Base-by-base conservation (phyloP, 2,888 invertebrate species). In the Crematogaster levior region DNA sequence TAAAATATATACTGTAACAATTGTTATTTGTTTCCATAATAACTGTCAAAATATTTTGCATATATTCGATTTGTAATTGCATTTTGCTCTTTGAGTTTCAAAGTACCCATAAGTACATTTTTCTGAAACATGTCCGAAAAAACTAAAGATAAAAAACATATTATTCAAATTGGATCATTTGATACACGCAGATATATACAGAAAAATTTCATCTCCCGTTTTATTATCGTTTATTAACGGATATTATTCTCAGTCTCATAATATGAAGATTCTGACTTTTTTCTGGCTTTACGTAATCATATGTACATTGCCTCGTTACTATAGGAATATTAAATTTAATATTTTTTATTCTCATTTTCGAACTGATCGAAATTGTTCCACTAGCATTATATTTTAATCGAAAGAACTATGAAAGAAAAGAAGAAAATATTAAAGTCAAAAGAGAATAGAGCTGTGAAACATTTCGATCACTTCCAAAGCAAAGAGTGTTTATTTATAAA, bases 221-320 rank as follows among this genome's bases (percentile, higher is more conserved):
- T 75, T 37, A 66, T 66, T 6, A 43, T 56, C 24, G 37, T n/a
- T n/a, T n/a, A n/a, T 48, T 46, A n/a, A 84, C 63, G 68, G 24
- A 72, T 65, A 65, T 79, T 81, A 66, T 84, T 61, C 34, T 61
- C 51, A 56, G 9, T 37, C 34, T 74, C 61, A 37, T 24, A 27
- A 46, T 61, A 74, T 61, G 79, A 86, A 46, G 46, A 60, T 48
- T 21, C 21, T 82, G 3, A 24, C 27, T 27, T 88, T 82, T 86
- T 77, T 89, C 80, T 85, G 84, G 82, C 80, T 88, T 84, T 83
- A 83, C 81, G 89, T 83, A 89, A 89, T 85, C 84, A 82, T 85
- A n/a, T n/a, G n/a, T n/a, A 85, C 81, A 72, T 86, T 85, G 73
- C 72, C 73, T 81, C 65, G 77, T 84, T 80, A 68, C 73, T 80